Evolutionary conservation across 2,888 invertebrate genomes (phyloP).

Genomic region (Lymantria monacha): DNA sequence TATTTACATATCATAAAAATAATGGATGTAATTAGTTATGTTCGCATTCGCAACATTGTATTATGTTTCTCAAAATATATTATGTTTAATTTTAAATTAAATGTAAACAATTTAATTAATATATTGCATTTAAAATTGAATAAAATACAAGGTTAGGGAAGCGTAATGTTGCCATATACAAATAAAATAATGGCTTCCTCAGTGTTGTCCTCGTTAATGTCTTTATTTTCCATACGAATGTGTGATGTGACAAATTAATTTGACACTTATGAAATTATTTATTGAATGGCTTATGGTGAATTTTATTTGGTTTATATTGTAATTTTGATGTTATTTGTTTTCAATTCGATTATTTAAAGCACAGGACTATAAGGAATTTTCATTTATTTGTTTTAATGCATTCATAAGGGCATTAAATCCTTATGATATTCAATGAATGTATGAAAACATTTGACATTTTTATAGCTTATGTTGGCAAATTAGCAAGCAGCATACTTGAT

Average conservation of each 20-base stretch:
- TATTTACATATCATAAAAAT: no score
- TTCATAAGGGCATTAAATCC: no score
- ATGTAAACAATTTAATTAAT: conserved; percentile 4
- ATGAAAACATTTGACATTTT: no score
- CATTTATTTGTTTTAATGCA: no score
- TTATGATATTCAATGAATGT: no score
- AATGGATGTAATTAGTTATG: no score
- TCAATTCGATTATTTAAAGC: background rate
- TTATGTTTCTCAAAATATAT: no score
- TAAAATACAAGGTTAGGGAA: conserved; percentile 6
- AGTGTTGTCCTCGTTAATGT: conserved; percentile 1
- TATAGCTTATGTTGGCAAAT: no score
- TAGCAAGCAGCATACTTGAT: no score
- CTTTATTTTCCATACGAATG: conserved; percentile 8
- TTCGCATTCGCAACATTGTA: no score
- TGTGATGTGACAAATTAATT: conserved; percentile 4
- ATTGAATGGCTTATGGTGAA: background rate
- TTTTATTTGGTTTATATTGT: background rate
- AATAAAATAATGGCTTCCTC: conserved; percentile 7
- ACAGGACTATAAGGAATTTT: background rate
- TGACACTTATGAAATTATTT: conserved; percentile 5
- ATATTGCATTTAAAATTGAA: conserved; percentile 1
- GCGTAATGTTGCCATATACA: conserved; percentile 6
- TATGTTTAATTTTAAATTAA: background rate
- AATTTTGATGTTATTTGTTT: background rate